Evolutionary conservation across 2,113 vertebrate species (phyloP), one percentile per base, ranked within the genome.

Genomic region (Amphilophus citrinellus): DNA sequence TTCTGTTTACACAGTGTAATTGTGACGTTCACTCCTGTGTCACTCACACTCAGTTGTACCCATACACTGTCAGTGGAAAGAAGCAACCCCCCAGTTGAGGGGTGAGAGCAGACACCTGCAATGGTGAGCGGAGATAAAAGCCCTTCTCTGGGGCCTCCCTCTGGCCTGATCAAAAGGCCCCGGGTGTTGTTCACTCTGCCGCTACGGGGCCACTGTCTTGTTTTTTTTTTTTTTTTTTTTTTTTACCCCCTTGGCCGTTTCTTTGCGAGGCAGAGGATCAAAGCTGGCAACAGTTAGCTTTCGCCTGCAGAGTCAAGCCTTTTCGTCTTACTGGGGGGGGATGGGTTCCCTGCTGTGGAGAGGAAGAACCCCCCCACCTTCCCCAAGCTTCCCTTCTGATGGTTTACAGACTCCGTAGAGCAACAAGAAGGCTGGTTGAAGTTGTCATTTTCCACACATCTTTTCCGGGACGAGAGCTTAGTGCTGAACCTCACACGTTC

Each of bases 231-330:
- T 27, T 27, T 27, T 2, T 27, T 27, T 27, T 91, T 85, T 93
- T 91, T 86, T 30, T 5, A 1, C 30, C 10, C 37, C 8, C 37
- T 37, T 37, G 56, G 85, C 84, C 89, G 78, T 93, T 94, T 94
- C 94, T 94, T 89, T 85, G 90, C 87, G 84, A 87, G 93, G 84
- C 87, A 76, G 90, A 94, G 95, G 96, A 96, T 96, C 96, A 96
- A 96, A 96, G 96, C 93, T 87, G 91, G 89, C 95, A 91, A 94
- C 93, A 95, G 96, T 96, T 96, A 96, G 96, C 95, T 95, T 96
- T 96, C 87, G 83, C 95, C 96, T 96, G 95, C 80, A 81, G 95
- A 95, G 95, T 77, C 13, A 30, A 94, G 89, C 84, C 95, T 94
- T 94, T 94, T 92, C 89, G 91, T 95, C 93, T 95, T 88, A 91